phyloP scores from a whole-genome alignment of 2,888 invertebrate species.

The Xanthostigma xanthostigma region DNA sequence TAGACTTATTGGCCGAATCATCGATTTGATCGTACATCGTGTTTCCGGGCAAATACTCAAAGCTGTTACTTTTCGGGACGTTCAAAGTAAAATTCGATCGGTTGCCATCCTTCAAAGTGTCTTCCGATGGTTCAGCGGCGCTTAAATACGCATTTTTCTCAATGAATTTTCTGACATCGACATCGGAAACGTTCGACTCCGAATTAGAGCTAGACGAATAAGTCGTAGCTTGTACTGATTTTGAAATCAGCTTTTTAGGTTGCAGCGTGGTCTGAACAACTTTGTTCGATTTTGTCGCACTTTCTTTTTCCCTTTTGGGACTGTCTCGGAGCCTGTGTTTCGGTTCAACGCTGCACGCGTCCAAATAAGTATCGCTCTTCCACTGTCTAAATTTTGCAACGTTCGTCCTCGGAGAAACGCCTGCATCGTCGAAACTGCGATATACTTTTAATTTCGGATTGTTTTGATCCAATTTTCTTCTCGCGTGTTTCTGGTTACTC shows the following conservation, averaged over 20 bases:
- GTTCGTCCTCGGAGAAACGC: neutral
- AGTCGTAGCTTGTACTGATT: neutral
- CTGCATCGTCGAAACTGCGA: too few relatives aligned
- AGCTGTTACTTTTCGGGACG: constrained; percentile 41
- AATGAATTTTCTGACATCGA: neutral
- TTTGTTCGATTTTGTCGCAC: neutral
- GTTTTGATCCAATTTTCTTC: too few relatives aligned
- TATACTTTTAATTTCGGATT: too few relatives aligned
- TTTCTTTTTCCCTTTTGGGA: neutral
- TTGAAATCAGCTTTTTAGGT: neutral
- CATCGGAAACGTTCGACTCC: neutral
- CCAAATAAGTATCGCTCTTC: constrained; percentile 22
- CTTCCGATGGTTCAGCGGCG: neutral
- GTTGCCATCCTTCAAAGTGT: neutral
- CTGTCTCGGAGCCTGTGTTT: constrained; percentile 26
- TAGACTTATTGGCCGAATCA: neutral
- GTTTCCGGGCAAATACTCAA: constrained; percentile 46
- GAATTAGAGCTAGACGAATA: too few relatives aligned
- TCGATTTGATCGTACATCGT: constrained; percentile 15
- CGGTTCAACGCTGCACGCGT: constrained; percentile 37
- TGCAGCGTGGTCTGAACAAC: neutral
- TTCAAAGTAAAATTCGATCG: neutral
- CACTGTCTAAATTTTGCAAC: constrained; percentile 2
- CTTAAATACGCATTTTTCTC: too few relatives aligned
- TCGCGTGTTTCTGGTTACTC: too few relatives aligned